These are phyloP conservation scores for Spondyliosoma cantharus DNA, from an alignment of 2,797 vertebrate genomes.

Conservation along the genomic window DNA sequence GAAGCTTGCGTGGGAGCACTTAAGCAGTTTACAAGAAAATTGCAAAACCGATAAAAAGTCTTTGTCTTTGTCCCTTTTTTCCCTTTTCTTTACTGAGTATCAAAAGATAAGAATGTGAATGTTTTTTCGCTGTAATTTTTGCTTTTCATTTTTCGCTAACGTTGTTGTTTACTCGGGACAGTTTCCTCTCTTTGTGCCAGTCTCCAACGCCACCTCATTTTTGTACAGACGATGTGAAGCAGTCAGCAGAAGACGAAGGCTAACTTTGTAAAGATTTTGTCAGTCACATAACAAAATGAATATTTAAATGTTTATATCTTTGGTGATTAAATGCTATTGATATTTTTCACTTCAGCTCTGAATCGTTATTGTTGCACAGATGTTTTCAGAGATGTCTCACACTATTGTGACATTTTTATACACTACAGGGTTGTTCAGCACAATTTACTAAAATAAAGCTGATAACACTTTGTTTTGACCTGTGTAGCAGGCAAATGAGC, in stretches of 20 bases:
- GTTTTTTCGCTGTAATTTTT: constrained; percentile 72
- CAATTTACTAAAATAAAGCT: neutral
- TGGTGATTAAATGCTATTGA: constrained; percentile 88
- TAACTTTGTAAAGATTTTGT: constrained; percentile 88
- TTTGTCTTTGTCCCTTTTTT: constrained; percentile 48
- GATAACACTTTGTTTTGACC: neutral
- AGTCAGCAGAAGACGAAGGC: constrained; percentile 77
- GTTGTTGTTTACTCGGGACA: constrained; percentile 76
- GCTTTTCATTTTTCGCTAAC: constrained; percentile 72
- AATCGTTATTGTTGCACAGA: constrained; percentile 57
- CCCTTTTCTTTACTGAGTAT: constrained; percentile 57
- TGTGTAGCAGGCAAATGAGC: neutral
- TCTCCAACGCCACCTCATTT: constrained; percentile 82
- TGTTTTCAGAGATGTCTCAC: neutral
- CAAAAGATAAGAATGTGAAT: constrained; percentile 70
- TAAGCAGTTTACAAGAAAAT: constrained; percentile 68
- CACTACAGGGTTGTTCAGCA: neutral
- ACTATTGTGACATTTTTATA: neutral
- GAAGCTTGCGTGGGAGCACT: constrained; percentile 58
- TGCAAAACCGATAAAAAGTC: constrained; percentile 31
- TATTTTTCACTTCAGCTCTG: constrained; percentile 87
- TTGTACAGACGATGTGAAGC: constrained; percentile 82
- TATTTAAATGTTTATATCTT: constrained; percentile 87
- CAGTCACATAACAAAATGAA: constrained; percentile 82
- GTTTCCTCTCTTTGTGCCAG: constrained; percentile 81